Evolutionary conservation across 2,888 invertebrate genomes (phyloP), one percentile per base, ranked within the genome.

Genomic region (Aporophyla nigra): DNA sequence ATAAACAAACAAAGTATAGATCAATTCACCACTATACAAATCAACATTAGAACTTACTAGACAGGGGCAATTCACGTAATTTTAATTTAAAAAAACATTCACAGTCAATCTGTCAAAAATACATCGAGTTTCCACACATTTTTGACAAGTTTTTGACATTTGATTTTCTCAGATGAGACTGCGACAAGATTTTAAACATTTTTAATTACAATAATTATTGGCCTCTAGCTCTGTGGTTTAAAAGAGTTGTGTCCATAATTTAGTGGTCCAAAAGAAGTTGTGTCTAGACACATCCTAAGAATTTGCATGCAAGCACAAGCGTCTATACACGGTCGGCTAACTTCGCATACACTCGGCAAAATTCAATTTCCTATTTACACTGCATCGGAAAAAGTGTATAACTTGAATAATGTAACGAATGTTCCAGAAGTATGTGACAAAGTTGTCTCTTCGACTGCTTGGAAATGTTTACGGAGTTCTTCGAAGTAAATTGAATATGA

Each of bases 401-500:
- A 89, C 86, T 89, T 89, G 87, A 89, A 90, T 90, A 90, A 90
- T 86, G 87, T 90, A 88, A 89, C 87, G 86, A 92, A 90, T 88
- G 86, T 89, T 89, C 84, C 82, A 67, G 66, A 89, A 85, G 84
- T 87, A 84, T 80, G 83, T 71, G 73, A 76, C 69, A 74, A 80
- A 87, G 73, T 83, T 78, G 72, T 65, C 62, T 70, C 77, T 68
- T 43, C 68, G 59, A 75, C 59, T 78, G 63, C 71, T 71, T 46
- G 56, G 33, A 54, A 62, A 72, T 76, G 65, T 85, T 76, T 43
- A 72, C 69, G 2, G 12, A 71, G 54, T 66, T 70, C 56, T 61
- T 49, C 9, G 21, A 16, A 65, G 66, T n/a, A 72, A 78, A 81
- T 82, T 84, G 76, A 86, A 89, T 88, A 87, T 86, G 87, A 83